A percentile compares a stretch with the other conserved stretches of the same genome.
These are phyloP conservation scores for Seladonia tumulorum DNA, from an alignment of 2,888 invertebrate species.

Conservation along the genomic window DNA sequence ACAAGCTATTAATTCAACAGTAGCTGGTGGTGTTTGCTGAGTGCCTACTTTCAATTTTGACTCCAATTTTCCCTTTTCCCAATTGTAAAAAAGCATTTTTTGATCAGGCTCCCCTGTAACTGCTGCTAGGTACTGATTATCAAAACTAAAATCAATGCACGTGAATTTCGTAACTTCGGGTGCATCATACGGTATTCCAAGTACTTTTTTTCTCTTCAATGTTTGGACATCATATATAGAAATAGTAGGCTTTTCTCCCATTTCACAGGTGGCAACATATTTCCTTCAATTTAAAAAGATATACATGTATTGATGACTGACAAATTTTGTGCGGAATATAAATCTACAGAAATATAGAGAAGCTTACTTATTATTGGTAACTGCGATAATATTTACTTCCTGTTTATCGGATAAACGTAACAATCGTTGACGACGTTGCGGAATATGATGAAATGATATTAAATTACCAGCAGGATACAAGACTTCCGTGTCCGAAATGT, in stretches of 20 bases:
- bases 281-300: slow-evolving; percentile 83
- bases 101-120: slow-evolving; percentile 94
- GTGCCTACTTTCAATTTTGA: slow-evolving; percentile 90
- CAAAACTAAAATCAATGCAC: slow-evolving; percentile 91
- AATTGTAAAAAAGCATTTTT: slow-evolving; percentile 91
- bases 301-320: neutral
- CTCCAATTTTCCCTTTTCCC: slow-evolving; percentile 93
- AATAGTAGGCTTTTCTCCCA: slow-evolving; percentile 88
- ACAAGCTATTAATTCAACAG: slow-evolving; percentile 89
- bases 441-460: slow-evolving; percentile 90
- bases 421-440: slow-evolving; percentile 90
- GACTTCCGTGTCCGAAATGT: slow-evolving; percentile 90
- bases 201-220: slow-evolving; percentile 88
- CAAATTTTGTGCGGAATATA: neutral
- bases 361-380: slow-evolving; percentile 89
- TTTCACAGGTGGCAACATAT: slow-evolving; percentile 88
- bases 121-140: slow-evolving; percentile 92
- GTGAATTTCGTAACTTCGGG: slow-evolving; percentile 88
- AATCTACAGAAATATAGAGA: neutral
- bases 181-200: slow-evolving; percentile 88
- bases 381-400: slow-evolving; percentile 87
- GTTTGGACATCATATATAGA: slow-evolving; percentile 90
- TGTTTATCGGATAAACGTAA: slow-evolving; percentile 89
- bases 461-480: slow-evolving; percentile 93
- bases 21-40: slow-evolving; percentile 88